Evolutionary conservation across 2,113 vertebrate genomes (phyloP).

Genomic region (Gopherus flavomarginatus): DNA sequence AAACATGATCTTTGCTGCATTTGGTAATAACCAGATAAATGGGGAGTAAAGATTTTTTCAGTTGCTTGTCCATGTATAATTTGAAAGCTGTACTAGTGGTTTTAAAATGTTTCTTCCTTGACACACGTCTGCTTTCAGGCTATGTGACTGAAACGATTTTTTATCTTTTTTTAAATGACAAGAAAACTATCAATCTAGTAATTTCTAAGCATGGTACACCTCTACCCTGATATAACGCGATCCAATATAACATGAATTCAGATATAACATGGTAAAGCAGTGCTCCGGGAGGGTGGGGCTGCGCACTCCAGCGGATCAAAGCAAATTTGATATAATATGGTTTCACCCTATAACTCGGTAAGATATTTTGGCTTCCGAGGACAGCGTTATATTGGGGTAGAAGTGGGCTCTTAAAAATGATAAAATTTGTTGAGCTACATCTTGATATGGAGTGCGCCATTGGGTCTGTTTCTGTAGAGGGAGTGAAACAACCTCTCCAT

Average conservation of each 20-base stretch:
- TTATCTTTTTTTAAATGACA: neutral
- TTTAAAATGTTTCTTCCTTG: accelerated
- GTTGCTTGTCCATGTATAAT: neutral
- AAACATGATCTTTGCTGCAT: accelerated
- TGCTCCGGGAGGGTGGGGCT: too few relatives aligned
- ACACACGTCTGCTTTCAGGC: neutral
- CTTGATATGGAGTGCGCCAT: neutral
- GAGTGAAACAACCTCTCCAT: neutral
- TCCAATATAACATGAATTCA: too few relatives aligned
- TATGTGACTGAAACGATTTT: neutral
- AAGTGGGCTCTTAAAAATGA: neutral
- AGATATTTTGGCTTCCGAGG: too few relatives aligned
- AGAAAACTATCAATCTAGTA: neutral
- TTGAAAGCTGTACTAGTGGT: neutral
- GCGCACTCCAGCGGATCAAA: too few relatives aligned
- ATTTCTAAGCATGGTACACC: neutral
- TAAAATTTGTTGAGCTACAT: accelerated
- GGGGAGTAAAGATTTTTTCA: accelerated
- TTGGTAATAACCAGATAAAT: neutral
- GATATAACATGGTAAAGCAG: too few relatives aligned
- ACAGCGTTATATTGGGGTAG: too few relatives aligned
- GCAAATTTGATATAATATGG: too few relatives aligned
- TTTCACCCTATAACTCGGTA: too few relatives aligned
- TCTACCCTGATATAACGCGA: too few relatives aligned
- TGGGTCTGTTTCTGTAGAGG: neutral